Base-by-base conservation (phyloP, 2,888 invertebrate species). In the Thera obeliscata region DNA sequence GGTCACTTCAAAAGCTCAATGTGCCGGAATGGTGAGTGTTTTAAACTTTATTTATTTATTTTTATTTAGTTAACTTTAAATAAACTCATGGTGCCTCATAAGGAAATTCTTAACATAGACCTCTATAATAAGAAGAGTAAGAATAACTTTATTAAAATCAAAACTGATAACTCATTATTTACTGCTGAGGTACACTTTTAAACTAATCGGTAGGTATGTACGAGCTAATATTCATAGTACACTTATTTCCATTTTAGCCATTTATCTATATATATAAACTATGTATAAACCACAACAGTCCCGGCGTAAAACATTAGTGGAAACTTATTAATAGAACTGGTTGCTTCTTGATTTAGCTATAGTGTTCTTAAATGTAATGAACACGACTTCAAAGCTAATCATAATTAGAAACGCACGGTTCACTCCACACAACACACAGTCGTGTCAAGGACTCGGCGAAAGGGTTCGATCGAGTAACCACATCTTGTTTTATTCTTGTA, bases 1-100 rank as follows among this genome's bases (percentile, higher is more conserved):
- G 98, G 79, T 98, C 98, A 62, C 93, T 99, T 83, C 98, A 98
- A 91, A 97, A 98, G 84, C 96, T 99, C 79, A 97, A 98, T 93
- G 96, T 99, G 74, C 99, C 99, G 71, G 98, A 98, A 88, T 99
- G 99, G 99, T 98, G 66, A 89, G 92, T 79, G 22, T 41, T 11
- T 11, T 3, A 9, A 48, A 11, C 48, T 50, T 50, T n/a, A 11
- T 49, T 49, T 11, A 2, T 49, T 4, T 49, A 5, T 49, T 12
- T 49, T 49, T 49, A 12, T 49, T 12, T 49, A 49, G n/a, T 3
- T 3, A 50, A 50, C n/a, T n/a, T 22, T 41, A 7, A 41, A 41
- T 4, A 2, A 1, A 41, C 5, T 41, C 6, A 41, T 41, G 41
- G 22, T 41, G 4, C 4, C 41, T 41, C 7, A 41, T 41, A 7